Conservation (phyloP, 2,888 invertebrate genomes). For the Agapostemon virescens region DNA sequence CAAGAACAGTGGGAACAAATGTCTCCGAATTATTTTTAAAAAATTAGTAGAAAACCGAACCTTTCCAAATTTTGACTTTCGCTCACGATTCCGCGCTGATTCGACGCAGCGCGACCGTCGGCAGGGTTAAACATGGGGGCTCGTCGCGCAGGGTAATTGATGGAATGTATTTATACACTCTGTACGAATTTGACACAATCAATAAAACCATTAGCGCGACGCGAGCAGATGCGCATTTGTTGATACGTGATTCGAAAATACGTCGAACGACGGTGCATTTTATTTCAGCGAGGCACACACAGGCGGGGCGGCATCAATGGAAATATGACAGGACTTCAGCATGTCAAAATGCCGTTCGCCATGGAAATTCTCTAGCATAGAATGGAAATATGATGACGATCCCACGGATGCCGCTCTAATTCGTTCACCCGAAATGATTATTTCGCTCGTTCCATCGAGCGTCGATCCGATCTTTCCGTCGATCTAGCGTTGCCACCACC, state of each 20-base stretch:
- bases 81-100: too few relatives aligned
- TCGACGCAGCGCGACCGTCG: too few relatives aligned
- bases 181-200: not conserved
- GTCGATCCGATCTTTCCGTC: conserved; percentile 24
- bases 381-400: not conserved
- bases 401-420: not conserved
- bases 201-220: not conserved
- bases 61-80: not conserved
- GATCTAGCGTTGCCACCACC: not conserved
- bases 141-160: not conserved
- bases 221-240: not conserved
- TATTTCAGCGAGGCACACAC: not conserved
- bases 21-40: too few relatives aligned
- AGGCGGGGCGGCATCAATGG: not conserved
- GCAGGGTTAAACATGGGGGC: too few relatives aligned
- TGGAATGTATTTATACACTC: not conserved
- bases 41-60: too few relatives aligned
- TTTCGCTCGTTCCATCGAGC: conserved; percentile 16
- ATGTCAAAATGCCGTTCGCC: not conserved
- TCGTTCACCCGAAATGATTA: conserved; percentile 30
- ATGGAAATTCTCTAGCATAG: not conserved
- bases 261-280: conserved; percentile 2
- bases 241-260: not conserved
- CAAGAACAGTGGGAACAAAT: too few relatives aligned
- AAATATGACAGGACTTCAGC: not conserved